Evolutionary conservation across 2,888 invertebrate genomes (phyloP).

Genomic region (Julus scandinavius): DNA sequence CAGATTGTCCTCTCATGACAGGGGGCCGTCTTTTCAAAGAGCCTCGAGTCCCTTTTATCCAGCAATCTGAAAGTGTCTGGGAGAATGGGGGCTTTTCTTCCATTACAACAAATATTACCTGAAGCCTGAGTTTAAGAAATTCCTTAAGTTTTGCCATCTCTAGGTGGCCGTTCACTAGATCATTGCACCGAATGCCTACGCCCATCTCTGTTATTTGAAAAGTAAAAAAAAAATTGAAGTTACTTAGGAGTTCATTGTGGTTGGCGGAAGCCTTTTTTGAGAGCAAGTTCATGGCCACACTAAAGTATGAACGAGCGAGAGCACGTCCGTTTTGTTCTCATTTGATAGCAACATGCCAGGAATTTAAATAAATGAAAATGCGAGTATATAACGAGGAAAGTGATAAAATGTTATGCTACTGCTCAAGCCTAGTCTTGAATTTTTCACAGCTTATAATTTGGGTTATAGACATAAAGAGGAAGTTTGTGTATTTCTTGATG

Average conservation of each 20-base stretch:
- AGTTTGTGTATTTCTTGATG: too few relatives aligned
- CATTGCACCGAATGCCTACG: conserved; percentile 43
- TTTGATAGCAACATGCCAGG: neutral
- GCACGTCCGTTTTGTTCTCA: neutral
- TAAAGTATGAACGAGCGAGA: conserved; percentile 19
- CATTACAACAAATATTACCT: conserved; percentile 10
- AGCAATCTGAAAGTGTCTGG: neutral
- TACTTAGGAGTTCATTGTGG: conserved; percentile 37
- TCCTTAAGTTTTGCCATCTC: conserved; percentile 36
- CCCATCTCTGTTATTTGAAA: conserved; percentile 37
- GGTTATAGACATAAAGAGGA: neutral
- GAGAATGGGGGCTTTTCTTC: neutral
- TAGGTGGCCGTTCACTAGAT: conserved; percentile 4
- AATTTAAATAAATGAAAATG: neutral
- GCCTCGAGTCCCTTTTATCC: neutral
- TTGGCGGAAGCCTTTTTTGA: conserved; percentile 35
- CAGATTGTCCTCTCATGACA: conserved; percentile 7
- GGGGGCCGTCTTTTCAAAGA: conserved; percentile 2
- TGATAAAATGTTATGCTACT: neutral
- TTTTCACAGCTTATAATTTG: neutral
- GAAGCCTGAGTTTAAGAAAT: conserved; percentile 43
- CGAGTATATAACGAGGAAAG: neutral
- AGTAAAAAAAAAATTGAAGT: neutral
- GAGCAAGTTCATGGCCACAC: conserved; percentile 45
- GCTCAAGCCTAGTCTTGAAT: neutral